Evolutionary conservation across 2,888 invertebrate species (phyloP).

Genomic region (Brenthis ino): DNA sequence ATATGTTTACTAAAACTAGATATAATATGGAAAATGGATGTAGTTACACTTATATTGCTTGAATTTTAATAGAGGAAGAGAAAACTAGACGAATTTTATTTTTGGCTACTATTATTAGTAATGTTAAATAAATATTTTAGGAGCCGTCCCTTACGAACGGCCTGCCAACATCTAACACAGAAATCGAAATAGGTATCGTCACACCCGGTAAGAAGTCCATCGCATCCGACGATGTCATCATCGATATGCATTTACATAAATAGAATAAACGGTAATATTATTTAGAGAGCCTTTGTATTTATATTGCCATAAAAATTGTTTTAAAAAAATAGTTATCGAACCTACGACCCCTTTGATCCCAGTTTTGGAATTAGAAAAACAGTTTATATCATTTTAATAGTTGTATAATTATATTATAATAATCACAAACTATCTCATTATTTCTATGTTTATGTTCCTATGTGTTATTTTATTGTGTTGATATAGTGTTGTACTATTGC

Average conservation of each 20-base stretch:
- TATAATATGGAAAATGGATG: no score
- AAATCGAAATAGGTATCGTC: constrained; percentile 60
- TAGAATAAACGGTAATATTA: constrained; percentile 17
- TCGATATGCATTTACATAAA: constrained; percentile 80
- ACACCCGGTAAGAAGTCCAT: constrained; percentile 76
- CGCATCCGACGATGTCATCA: constrained; percentile 80
- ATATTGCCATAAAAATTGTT: constrained; percentile 8
- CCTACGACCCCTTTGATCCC: background rate
- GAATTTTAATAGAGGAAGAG: no score
- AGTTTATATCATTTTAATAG: constrained; percentile 3
- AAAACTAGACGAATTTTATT: no score
- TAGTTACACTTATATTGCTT: no score
- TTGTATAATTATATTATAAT: background rate
- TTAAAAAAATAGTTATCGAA: background rate
- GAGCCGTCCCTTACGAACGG: constrained; percentile 75
- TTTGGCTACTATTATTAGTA: no score
- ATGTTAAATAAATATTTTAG: constrained; percentile 44
- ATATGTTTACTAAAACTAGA: no score
- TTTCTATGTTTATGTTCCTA: constrained; percentile 9
- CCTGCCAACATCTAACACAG: constrained; percentile 74
- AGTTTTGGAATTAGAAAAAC: no score
- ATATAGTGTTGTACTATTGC: constrained; percentile 14
- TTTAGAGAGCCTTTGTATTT: constrained; percentile 1
- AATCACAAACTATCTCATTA: constrained; percentile 9
- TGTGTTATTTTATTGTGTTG: constrained; percentile 4